These are phyloP conservation scores for Anthopleura sola DNA, from an alignment of 64 coral and sea anemone species.

Conservation along the genomic window DNA sequence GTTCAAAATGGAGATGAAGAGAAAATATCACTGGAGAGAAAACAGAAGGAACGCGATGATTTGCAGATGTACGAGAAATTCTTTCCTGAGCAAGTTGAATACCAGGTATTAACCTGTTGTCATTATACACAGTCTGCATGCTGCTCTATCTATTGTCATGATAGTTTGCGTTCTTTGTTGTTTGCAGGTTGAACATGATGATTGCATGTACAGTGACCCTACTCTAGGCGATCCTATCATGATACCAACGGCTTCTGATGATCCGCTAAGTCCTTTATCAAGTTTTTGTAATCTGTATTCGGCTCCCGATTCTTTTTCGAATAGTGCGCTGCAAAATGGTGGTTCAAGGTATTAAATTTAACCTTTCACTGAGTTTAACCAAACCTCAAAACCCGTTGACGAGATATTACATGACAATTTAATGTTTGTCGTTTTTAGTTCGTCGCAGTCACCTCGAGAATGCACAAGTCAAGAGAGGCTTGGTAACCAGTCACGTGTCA, in stretches of 20 bases:
- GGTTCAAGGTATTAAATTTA: neutral
- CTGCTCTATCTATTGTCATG: too few relatives aligned
- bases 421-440: neutral
- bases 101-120: constrained; percentile 42
- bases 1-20: neutral
- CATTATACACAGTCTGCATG: neutral
- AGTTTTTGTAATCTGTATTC: constrained; percentile 30
- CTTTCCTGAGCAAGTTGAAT: constrained; percentile 79
- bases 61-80: constrained; percentile 89
- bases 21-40: constrained; percentile 29
- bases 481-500: neutral
- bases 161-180: neutral
- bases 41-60: constrained; percentile 62
- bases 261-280: constrained; percentile 43
- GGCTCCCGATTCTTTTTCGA: neutral
- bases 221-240: constrained; percentile 53
- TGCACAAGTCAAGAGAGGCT: neutral
- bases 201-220: constrained; percentile 50
- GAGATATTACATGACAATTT: neutral
- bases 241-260: constrained; percentile 75
- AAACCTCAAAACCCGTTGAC: neutral
- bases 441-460: neutral
- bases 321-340: neutral
- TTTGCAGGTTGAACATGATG: constrained; percentile 52
- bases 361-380: neutral